Evolutionary conservation across 1,140 invertebrate genomes (phyloP).

Genomic region (Brachionus manjavacas): DNA sequence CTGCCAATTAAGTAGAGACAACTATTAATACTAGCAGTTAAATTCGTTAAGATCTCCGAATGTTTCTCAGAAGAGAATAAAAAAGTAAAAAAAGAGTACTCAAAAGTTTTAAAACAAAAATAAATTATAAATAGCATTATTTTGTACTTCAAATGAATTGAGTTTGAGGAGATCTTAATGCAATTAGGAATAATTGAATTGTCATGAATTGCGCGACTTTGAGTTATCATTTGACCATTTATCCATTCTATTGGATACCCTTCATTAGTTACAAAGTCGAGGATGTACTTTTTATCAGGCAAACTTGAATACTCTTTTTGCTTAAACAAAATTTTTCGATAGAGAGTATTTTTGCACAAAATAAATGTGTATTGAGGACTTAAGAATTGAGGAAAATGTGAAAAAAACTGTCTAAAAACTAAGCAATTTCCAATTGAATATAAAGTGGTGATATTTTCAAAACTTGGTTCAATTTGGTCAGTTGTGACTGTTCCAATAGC

Average conservation of each 20-base stretch:
- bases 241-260: slow-evolving; percentile 59
- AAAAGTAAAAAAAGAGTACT: slow-evolving; percentile 57
- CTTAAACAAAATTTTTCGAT: slow-evolving; percentile 83
- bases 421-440: slow-evolving; percentile 59
- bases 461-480: slow-evolving; percentile 90
- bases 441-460: slow-evolving; percentile 68
- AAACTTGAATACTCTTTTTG: slow-evolving; percentile 73
- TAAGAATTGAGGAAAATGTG: neutral
- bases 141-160: neutral
- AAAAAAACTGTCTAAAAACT: neutral
- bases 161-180: neutral
- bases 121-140: neutral
- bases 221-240: slow-evolving; percentile 76
- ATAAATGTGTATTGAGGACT: neutral
- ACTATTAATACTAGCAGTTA: slow-evolving; percentile 80
- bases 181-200: neutral
- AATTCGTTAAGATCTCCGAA: slow-evolving; percentile 76
- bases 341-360: slow-evolving; percentile 69
- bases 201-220: slow-evolving; percentile 53
- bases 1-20: slow-evolving; percentile 95
- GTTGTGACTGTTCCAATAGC: slow-evolving; percentile 96
- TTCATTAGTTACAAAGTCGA: slow-evolving; percentile 70
- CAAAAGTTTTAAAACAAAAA: neutral
- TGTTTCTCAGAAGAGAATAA: slow-evolving; percentile 68
- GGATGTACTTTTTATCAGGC: slow-evolving; percentile 92